Evolutionary conservation across 2,113 vertebrate species (phyloP).

Genomic region (Anolis sagrei): DNA sequence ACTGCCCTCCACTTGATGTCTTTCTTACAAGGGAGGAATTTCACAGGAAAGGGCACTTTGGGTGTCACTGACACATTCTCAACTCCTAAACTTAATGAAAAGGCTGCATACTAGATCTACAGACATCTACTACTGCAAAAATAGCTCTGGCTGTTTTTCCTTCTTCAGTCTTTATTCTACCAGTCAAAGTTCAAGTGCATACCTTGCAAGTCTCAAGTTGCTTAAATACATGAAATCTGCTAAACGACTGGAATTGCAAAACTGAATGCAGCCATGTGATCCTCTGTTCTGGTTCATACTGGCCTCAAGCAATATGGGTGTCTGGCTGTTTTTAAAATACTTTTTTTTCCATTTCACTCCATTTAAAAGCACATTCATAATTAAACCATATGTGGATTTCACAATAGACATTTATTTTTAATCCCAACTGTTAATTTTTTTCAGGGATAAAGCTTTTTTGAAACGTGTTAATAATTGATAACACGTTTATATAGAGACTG

Average conservation of each 20-base stretch:
- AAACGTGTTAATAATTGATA: background rate
- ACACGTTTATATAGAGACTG: background rate
- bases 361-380: background rate
- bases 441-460: background rate
- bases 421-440: background rate
- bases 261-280: background rate
- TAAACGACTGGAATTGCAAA: no score
- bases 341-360: background rate
- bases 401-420: background rate
- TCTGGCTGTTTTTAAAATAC: background rate
- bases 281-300: no score
- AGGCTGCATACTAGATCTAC: background rate
- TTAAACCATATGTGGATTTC: background rate
- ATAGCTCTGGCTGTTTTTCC: background rate
- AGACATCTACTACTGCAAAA: background rate
- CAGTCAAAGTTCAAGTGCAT: background rate
- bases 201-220: background rate
- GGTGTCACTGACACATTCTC: background rate
- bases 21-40: background rate
- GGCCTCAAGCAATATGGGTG: no score
- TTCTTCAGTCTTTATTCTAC: background rate
- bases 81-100: background rate
- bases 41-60: background rate
- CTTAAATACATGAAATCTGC: background rate
- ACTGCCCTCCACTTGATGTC: background rate